Percentiles rank a stretch among this genome's conserved stretches.
Conservation (phyloP, 2,797 vertebrate species). For the Ceryle rudis region DNA sequence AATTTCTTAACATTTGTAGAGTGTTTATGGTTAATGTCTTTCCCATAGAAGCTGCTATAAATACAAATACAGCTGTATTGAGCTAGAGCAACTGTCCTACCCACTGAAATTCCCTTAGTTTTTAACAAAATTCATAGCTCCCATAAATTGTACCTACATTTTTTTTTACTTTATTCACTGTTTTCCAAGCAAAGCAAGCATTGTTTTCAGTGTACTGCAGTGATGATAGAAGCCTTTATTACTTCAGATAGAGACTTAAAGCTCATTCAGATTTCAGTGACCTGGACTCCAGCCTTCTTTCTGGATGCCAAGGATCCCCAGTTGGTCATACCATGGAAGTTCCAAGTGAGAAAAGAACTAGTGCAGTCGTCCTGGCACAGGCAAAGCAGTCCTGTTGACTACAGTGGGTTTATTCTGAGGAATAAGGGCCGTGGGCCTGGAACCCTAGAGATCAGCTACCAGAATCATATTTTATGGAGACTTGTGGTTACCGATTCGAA, state of each 20-base stretch:
- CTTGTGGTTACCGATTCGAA: slow-evolving; percentile 17
- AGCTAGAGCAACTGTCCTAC: neutral
- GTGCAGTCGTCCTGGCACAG: neutral
- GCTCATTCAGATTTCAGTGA: neutral
- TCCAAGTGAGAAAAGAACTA: neutral
- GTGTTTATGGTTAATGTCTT: neutral
- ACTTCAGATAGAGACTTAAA: neutral
- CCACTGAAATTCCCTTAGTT: neutral
- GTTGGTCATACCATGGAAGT: neutral
- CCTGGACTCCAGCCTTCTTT: slow-evolving; percentile 2
- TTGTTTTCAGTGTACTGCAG: neutral
- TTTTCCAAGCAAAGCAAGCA: neutral
- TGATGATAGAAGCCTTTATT: neutral
- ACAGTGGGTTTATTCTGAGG: slow-evolving; percentile 13
- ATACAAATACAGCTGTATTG: neutral
- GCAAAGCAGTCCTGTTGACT: neutral
- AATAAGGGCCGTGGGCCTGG: neutral
- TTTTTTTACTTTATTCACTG: neutral
- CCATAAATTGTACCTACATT: neutral
- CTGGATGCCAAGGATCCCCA: neutral
- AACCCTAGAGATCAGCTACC: slow-evolving; percentile 3
- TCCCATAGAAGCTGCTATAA: neutral
- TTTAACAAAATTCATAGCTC: neutral
- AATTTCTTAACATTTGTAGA: neutral
- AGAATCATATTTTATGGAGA: slow-evolving; percentile 9